Conservation (phyloP, 2,888 invertebrate species). For the Drosophila aldrichi region DNA sequence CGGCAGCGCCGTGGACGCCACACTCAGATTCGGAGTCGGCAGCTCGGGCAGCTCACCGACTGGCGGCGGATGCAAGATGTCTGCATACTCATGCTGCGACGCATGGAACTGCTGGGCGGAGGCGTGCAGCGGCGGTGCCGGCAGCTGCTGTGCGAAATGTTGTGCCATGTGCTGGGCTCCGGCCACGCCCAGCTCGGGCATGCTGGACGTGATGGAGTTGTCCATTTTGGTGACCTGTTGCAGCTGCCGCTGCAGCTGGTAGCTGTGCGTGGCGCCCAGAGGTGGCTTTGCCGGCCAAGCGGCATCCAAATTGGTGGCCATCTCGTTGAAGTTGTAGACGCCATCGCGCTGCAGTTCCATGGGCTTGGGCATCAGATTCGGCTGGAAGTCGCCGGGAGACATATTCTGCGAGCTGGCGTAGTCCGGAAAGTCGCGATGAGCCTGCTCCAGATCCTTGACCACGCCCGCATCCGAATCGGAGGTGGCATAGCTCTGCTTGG, state of each 20-base stretch:
- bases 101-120: constrained; percentile 58
- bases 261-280: constrained; percentile 77
- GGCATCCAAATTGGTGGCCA: constrained; percentile 86
- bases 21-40: constrained; percentile 86
- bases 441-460: constrained; percentile 81
- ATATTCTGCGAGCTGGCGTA: constrained; percentile 84
- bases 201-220: constrained; percentile 69
- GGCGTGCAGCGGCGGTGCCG: constrained; percentile 54
- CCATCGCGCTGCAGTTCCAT: constrained; percentile 83
- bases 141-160: constrained; percentile 60
- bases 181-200: constrained; percentile 52
- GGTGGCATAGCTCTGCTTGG: constrained; percentile 81
- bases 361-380: constrained; percentile 80
- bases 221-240: constrained; percentile 83
- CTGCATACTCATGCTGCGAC: constrained; percentile 70
- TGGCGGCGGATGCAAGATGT: constrained; percentile 64
- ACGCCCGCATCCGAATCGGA: constrained; percentile 88
- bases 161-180: constrained; percentile 58
- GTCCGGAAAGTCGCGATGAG: constrained; percentile 78
- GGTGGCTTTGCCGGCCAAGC: constrained; percentile 86
- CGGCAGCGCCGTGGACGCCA: constrained; percentile 86
- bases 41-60: constrained; percentile 83
- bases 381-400: constrained; percentile 83
- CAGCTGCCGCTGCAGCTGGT: constrained; percentile 79
- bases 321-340: constrained; percentile 87